Evolutionary conservation across 2,113 vertebrate species (phyloP).

Genomic region (Caracal caracal): DNA sequence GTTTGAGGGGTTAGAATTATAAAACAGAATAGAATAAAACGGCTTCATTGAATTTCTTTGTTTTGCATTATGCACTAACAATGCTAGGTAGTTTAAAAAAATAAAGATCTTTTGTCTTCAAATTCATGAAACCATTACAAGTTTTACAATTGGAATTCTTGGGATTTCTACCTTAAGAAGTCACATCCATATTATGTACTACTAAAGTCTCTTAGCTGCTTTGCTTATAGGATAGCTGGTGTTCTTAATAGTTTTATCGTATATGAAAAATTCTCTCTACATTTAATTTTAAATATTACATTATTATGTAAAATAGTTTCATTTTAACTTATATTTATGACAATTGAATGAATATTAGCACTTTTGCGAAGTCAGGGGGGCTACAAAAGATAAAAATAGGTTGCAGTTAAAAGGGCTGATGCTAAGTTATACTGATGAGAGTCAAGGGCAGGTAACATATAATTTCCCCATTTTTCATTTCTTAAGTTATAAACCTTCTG

Average conservation of each 20-base stretch:
- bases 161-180: neutral
- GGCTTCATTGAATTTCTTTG: neutral
- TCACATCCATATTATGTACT: neutral
- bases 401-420: neutral
- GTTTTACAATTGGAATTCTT: neutral
- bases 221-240: neutral
- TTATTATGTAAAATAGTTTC: neutral
- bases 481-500: neutral
- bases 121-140: neutral
- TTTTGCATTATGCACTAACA: neutral
- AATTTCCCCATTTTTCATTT: neutral
- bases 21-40: neutral
- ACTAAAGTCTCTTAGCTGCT: neutral
- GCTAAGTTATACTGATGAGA: neutral
- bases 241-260: neutral
- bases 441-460: neutral
- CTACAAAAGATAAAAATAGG: neutral
- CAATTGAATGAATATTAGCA: neutral
- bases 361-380: neutral
- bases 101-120: neutral
- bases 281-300: conserved; percentile 25
- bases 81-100: neutral
- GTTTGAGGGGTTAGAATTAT: neutral
- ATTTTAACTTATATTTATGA: neutral
- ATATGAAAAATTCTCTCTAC: neutral